Evolutionary conservation across 2,888 invertebrate species (phyloP), one percentile per base, ranked within the genome.

Genomic region (Thecophora atra): DNA sequence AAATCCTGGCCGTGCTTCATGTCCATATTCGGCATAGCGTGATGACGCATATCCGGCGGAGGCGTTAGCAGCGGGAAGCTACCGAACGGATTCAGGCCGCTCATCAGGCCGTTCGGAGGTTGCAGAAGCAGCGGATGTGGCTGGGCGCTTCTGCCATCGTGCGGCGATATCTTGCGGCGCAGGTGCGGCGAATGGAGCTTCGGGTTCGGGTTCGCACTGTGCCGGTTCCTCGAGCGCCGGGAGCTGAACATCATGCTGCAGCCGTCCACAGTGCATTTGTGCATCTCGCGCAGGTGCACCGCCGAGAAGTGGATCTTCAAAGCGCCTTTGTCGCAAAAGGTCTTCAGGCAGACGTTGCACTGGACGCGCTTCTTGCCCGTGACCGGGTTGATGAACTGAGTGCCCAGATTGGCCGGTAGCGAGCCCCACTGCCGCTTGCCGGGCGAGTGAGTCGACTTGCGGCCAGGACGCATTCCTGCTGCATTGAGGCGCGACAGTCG

Each of bases 161-260:
- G 96, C 0, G 97, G 97, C 24, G 96, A 96, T 79, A 97, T 96
- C 88, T 98, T 98, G 78, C 98, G 89, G 74, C 97, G 89, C 78
- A 97, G 88, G 85, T 98, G 97, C 1, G 98, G 97, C 72, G 97
- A 97, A 87, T 99, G 99, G 21, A 99, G 88, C 86, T 99, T 99
- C 0, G 99, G 99, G 87, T 99, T 99, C 0, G 98, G 98, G 87
- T 99, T 99, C 13, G 98, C 98, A 85, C 97, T 97, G 87, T 99
- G 99, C 3, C 99, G 90, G 83, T 99, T 99, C 68, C 99, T 90
- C 30, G 97, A 97, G 77, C 99, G 89, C 77, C 99, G 89, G 15
- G 98, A 98, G 85, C 98, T 98, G 84, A 99, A 99, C 97, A 98
- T 98, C 97, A 98, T 98, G 85, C 96, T 98, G 87, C 99, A 99